Percentiles rank a stretch among this genome's conserved stretches.
These are phyloP conservation scores for Eulacestoma nigropectus DNA, from an alignment of 2,113 vertebrate species.

Conservation along the genomic window DNA sequence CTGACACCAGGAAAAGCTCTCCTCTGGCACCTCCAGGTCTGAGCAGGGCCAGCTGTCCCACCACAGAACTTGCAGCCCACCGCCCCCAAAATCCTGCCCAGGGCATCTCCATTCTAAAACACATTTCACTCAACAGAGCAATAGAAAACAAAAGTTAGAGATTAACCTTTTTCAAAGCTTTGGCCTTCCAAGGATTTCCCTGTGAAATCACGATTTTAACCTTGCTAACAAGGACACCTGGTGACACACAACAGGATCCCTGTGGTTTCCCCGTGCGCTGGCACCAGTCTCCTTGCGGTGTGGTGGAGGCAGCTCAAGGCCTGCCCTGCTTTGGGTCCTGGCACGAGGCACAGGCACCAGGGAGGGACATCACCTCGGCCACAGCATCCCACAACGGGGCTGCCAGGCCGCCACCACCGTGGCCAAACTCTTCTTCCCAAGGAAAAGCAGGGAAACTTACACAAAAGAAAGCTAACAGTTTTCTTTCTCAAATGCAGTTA, in stretches of 20 bases:
- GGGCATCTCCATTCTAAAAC: background rate
- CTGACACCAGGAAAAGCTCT: background rate
- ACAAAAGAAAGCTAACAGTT: background rate
- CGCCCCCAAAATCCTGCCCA: background rate
- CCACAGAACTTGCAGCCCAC: rapidly evolving
- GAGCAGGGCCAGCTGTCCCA: background rate
- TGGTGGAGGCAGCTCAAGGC: background rate
- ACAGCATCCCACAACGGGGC: background rate
- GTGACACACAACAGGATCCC: background rate
- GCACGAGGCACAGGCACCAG: background rate
- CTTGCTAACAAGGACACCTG: background rate
- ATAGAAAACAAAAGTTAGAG: background rate
- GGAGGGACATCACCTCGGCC: rapidly evolving
- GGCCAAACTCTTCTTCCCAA: background rate
- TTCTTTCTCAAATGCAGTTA: background rate
- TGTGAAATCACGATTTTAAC: background rate
- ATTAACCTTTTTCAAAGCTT: background rate
- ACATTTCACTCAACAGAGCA: background rate
- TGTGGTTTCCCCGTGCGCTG: rapidly evolving
- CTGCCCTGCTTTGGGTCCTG: background rate
- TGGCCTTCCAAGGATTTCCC: background rate
- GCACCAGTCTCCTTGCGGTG: rapidly evolving
- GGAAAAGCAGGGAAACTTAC: background rate
- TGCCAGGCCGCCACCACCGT: background rate
- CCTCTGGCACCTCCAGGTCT: background rate